These are phyloP conservation scores for Drosophila ambigua DNA, from an alignment of 1,140 invertebrate genomes.

Conservation along the genomic window DNA sequence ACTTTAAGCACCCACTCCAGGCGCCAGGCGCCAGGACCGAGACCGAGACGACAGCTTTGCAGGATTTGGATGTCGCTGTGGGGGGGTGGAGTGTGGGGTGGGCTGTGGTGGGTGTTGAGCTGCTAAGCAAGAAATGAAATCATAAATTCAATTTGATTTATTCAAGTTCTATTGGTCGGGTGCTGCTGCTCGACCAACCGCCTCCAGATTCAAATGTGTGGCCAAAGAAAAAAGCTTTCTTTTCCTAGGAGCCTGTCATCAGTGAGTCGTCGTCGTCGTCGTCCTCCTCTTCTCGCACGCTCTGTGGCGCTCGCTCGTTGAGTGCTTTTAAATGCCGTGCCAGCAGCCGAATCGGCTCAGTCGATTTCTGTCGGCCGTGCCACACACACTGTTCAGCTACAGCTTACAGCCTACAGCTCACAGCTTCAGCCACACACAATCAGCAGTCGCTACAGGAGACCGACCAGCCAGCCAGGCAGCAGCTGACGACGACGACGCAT, in stretches of 20 bases:
- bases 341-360: slow-evolving; percentile 56
- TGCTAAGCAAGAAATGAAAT: slow-evolving; percentile 54
- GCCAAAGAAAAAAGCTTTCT: slow-evolving; percentile 59
- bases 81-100: not conserved
- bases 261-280: not conserved
- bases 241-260: slow-evolving; percentile 18
- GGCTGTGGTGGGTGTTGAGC: too few species aligned
- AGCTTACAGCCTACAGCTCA: slow-evolving; percentile 19
- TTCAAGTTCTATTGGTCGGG: slow-evolving; percentile 65
- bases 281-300: slow-evolving; percentile 2
- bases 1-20: slow-evolving; percentile 30
- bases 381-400: slow-evolving; percentile 50
- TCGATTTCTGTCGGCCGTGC: slow-evolving; percentile 83
- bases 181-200: slow-evolving; percentile 18
- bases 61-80: not conserved
- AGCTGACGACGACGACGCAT: slow-evolving; percentile 27
- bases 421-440: slow-evolving; percentile 22
- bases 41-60: too few species aligned
- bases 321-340: slow-evolving; percentile 51
- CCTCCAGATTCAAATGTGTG: slow-evolving; percentile 25
- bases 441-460: slow-evolving; percentile 13
- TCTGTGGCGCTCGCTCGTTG: not conserved
- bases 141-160: slow-evolving; percentile 82
- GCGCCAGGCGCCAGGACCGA: not conserved
- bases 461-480: slow-evolving; percentile 20